Evolutionary conservation across 2,888 invertebrate genomes (phyloP), one percentile per base, ranked within the genome.

Genomic region (Seladonia tumulorum): DNA sequence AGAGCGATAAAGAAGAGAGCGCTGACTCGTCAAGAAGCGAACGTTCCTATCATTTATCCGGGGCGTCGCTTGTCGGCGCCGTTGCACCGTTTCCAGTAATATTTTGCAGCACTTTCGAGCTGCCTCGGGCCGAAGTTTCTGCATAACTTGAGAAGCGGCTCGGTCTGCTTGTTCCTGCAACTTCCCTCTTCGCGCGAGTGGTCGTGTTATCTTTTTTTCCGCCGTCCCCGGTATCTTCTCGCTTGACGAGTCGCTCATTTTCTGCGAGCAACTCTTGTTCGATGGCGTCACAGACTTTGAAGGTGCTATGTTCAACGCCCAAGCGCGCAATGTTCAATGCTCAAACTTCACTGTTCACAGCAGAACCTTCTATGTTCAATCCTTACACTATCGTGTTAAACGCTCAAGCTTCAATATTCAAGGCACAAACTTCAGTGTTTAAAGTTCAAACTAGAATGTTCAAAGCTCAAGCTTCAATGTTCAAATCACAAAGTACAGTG

Each of bases 31-130:
- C 49, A 18, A 25, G 57, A 45, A 22, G 53, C 76, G 22, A 39
- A 68, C 39, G 66, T 75, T 8, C 63, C 39, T 77, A 70, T 70
- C 49, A 75, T 75, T 80, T 80, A 66, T 42, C 29, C 47, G 47
- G 47, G 66, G 66, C 42, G 60, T 60, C 60, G 60, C 60, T 60
- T 60, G 60, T 60, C 60, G 47, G 47, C 60, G 60, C 39, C 35
- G 63, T 25, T 66, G 42, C 22, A 39, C 39, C 75, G 42, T 79
- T 74, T 68, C 75, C 25, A 66, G 75, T 39, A 80, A 75, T 66
- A 29, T 75, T 42, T 80, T n/a, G 22, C 68, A 45, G 75, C 75
- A 68, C 75, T 79, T 53, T 42, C 25, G 75, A 75, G 75, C 75
- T 80, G 22, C 68, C 80, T 29, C 29, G 75, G 22, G 66, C 49